These are phyloP conservation scores for Pao palembangensis DNA, from an alignment of 2,113 vertebrate genomes.

Conservation along the genomic window DNA sequence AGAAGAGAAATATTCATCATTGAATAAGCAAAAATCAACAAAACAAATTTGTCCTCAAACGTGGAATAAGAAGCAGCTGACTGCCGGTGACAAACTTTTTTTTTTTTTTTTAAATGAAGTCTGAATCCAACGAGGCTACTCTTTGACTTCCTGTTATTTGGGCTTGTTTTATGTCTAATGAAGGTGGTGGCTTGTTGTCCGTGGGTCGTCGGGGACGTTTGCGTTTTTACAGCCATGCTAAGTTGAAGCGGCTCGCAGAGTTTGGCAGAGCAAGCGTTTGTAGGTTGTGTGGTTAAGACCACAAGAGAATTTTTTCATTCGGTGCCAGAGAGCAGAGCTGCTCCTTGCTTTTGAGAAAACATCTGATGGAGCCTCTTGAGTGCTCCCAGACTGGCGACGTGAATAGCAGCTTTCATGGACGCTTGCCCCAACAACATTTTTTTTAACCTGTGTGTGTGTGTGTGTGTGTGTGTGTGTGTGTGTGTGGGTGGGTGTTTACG, in stretches of 20 bases:
- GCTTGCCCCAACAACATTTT: slow-evolving; percentile 49
- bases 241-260: slow-evolving; percentile 24
- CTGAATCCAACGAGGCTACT: no score
- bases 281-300: slow-evolving; percentile 45
- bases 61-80: background rate
- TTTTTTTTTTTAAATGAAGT: background rate
- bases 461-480: slow-evolving; percentile 8
- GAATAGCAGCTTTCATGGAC: slow-evolving; percentile 68
- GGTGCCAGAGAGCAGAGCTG: slow-evolving; percentile 50
- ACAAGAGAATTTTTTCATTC: slow-evolving; percentile 56
- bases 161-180: background rate
- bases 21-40: no score
- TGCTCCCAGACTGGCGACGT: slow-evolving; percentile 67
- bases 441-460: slow-evolving; percentile 21
- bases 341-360: slow-evolving; percentile 67
- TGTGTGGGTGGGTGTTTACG: slow-evolving; percentile 32
- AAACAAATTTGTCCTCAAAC: background rate
- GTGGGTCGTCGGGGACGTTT: slow-evolving; percentile 7
- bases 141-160: background rate
- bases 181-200: no score
- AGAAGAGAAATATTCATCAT: background rate
- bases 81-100: no score
- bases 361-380: slow-evolving; percentile 63
- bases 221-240: slow-evolving; percentile 34
- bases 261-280: slow-evolving; percentile 34